These are phyloP conservation scores for Beris chalybata DNA, from an alignment of 2,888 invertebrate genomes.

Conservation along the genomic window DNA sequence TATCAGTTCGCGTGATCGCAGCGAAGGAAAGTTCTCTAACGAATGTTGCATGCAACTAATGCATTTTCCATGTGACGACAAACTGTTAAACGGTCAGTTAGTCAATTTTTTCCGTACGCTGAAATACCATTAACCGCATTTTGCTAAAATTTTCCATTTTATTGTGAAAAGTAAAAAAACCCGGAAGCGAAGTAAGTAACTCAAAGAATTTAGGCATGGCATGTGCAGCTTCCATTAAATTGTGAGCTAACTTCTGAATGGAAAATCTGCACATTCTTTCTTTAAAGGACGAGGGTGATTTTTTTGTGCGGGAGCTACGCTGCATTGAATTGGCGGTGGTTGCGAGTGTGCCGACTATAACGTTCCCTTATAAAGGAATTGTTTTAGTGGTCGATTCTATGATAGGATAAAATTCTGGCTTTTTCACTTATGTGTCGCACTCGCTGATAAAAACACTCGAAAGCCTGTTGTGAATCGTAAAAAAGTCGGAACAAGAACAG, in stretches of 20 bases:
- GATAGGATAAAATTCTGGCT: too few species aligned
- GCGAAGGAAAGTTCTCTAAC: background rate
- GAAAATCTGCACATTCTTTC: background rate
- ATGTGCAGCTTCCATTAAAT: constrained; percentile 22
- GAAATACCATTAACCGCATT: constrained; percentile 25
- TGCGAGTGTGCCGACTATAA: background rate
- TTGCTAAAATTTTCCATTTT: constrained; percentile 7
- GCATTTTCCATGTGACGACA: background rate
- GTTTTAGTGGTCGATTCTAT: too few species aligned
- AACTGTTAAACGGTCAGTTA: constrained; percentile 21
- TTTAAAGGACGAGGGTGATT: background rate
- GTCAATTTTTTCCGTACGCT: constrained; percentile 2
- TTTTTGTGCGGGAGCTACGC: background rate
- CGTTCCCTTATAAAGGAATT: too few species aligned
- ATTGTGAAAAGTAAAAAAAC: background rate
- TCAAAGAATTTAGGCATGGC: constrained; percentile 13
- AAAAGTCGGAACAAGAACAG: constrained; percentile 12
- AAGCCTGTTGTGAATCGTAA: constrained; percentile 23
- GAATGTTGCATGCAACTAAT: constrained; percentile 9
- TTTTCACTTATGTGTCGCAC: background rate
- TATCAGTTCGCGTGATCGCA: constrained; percentile 26
- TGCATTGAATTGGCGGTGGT: background rate
- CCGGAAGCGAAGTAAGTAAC: background rate
- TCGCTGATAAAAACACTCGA: constrained; percentile 6
- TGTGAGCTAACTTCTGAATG: background rate